Conservation (phyloP, 2,888 invertebrate genomes). For the Pemphredon lugubris region DNA sequence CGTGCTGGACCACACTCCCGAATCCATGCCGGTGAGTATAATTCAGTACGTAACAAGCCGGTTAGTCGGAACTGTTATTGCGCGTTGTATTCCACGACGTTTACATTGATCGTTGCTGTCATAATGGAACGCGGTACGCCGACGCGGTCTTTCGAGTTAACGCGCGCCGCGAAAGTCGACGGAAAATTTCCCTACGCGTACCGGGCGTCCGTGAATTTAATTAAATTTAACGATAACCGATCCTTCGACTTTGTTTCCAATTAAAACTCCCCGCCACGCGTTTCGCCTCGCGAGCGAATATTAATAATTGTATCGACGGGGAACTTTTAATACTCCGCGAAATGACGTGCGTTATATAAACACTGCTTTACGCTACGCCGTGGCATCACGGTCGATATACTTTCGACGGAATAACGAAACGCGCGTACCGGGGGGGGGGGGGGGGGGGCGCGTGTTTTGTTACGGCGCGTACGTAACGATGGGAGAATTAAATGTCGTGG, state of each 20-base stretch:
- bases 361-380: neutral
- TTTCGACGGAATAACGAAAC: too few species aligned
- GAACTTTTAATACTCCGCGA: neutral
- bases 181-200: neutral
- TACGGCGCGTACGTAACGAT: too few species aligned
- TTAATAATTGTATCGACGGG: constrained; percentile 15
- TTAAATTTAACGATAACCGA: constrained; percentile 31
- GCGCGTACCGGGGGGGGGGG: too few species aligned
- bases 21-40: constrained; percentile 77
- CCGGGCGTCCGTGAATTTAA: constrained; percentile 36
- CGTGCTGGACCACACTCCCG: constrained; percentile 78
- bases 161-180: neutral
- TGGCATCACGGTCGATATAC: too few species aligned
- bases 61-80: constrained; percentile 39
- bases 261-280: constrained; percentile 28
- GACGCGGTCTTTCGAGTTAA: too few species aligned
- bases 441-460: too few species aligned
- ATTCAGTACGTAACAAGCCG: constrained; percentile 39
- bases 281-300: constrained; percentile 21
- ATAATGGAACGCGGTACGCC: constrained; percentile 5
- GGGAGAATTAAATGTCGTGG: too few species aligned
- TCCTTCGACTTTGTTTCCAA: constrained; percentile 29
- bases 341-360: neutral
- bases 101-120: constrained; percentile 1
- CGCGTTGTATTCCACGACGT: neutral